These are phyloP conservation scores for Hybos culiciformis DNA, from an alignment of 2,888 invertebrate genomes.

Conservation along the genomic window DNA sequence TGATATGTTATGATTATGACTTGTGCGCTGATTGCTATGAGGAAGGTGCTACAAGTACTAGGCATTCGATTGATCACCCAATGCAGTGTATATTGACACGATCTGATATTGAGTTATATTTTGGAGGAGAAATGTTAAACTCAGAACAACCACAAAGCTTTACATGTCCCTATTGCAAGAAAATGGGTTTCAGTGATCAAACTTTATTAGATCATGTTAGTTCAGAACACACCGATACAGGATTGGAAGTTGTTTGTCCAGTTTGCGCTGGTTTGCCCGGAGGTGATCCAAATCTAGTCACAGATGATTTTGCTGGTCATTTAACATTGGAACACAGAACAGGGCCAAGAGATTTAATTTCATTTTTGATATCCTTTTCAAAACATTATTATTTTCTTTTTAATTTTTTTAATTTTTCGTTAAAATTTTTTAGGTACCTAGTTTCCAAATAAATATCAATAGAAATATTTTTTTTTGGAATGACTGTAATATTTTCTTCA, in stretches of 20 bases:
- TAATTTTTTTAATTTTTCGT: conserved; percentile 1
- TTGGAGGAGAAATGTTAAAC: conserved; percentile 85
- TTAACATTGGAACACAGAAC: conserved; percentile 86
- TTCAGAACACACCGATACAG: conserved; percentile 81
- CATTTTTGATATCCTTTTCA: conserved; percentile 67
- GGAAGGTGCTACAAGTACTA: conserved; percentile 75
- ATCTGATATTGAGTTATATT: conserved; percentile 92
- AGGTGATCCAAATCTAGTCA: conserved; percentile 94
- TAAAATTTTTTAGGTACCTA: conserved; percentile 1
- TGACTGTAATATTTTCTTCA: too few species aligned
- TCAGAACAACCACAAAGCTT: conserved; percentile 90
- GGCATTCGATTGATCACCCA: conserved; percentile 92
- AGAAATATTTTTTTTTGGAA: conserved; percentile 9
- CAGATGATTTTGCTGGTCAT: conserved; percentile 95
- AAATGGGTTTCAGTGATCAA: conserved; percentile 89
- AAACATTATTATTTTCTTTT: conserved; percentile 11
- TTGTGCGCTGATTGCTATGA: conserved; percentile 94
- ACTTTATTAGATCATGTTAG: conserved; percentile 84
- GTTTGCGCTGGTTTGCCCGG: conserved; percentile 94
- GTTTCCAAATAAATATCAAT: neutral
- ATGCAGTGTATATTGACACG: conserved; percentile 98
- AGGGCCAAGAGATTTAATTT: conserved; percentile 80
- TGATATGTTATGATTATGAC: conserved; percentile 98
- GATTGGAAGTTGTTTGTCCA: conserved; percentile 93
- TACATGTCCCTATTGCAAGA: conserved; percentile 95